Evolutionary conservation across 2,888 invertebrate genomes (phyloP), one percentile per base, ranked within the genome.

Genomic region (Belgica antarctica): DNA sequence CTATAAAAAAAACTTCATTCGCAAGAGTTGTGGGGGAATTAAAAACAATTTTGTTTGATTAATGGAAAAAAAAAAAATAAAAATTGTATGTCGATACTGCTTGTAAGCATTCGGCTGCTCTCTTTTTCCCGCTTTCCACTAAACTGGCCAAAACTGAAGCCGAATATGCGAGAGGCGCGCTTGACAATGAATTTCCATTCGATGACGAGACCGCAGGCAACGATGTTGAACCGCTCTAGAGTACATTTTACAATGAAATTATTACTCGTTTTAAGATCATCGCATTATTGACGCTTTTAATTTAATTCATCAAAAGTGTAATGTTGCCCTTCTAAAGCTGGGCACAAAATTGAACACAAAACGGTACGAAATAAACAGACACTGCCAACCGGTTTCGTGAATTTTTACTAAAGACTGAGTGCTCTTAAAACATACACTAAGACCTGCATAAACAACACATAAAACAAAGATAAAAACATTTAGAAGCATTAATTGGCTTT

Each of bases 91-190:
- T 15, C n/a, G 10, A 57, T 57, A 28, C 19, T 68, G 57, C 68
- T 68, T 68, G 68, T 52, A 68, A 68, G 47, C 68, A 68, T n/a
- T 68, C 68, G 17, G 68, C 68, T 15, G 19, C 47, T 19, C 68
- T 47, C 68, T 68, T 68, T 68, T 52, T 68, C 47, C 68, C 68
- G 31, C 68, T 68, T 34, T 68, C 68, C 68, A 68, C 57, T 24
- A 68, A 68, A 68, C 57, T 68, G 31, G 68, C 68, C 68, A 68
- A 68, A 27, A 68, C 24, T 27, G 68, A 68, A 28, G 68, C 52
- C 31, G 68, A 57, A 17, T 24, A 59, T 12, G 59, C 12, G 22
- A 52, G 52, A 22, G 19, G 52, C 24, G 59, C 27, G 22, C 47
- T 68, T 25, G 68, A 22, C 22, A 68, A 31, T 36, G 47, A 65